Conservation (phyloP, 2,888 invertebrate species). For the Xylocampa areola region DNA sequence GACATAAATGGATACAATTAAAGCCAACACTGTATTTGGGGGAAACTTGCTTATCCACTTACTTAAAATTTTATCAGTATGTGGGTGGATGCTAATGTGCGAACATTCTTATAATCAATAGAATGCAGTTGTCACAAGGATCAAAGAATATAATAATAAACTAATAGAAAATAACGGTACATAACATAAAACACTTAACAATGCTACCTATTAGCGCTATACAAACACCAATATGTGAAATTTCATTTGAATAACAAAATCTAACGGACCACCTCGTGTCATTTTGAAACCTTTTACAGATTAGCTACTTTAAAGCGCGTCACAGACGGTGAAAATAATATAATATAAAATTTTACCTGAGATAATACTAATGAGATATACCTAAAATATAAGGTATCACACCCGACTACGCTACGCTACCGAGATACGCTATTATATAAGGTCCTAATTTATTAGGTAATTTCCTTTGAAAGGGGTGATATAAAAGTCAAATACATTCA, state of each 20-base stretch:
- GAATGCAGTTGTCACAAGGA: constrained; percentile 30
- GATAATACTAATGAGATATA: too few relatives aligned
- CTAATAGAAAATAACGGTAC: constrained; percentile 40
- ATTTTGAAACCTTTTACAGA: neutral
- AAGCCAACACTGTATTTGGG: too few relatives aligned
- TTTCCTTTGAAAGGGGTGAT: too few relatives aligned
- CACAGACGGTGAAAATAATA: too few relatives aligned
- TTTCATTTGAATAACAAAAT: constrained; percentile 16
- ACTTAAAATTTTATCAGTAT: constrained; percentile 8
- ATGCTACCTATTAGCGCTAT: constrained; percentile 22
- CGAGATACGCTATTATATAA: too few relatives aligned
- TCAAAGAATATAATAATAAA: constrained; percentile 11
- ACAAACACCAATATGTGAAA: constrained; percentile 14
- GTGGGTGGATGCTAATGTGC: constrained; percentile 7
- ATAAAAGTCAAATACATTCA: too few relatives aligned
- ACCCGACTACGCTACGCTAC: too few relatives aligned
- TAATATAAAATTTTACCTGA: too few relatives aligned
- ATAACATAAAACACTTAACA: constrained; percentile 24
- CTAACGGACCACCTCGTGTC: constrained; percentile 25
- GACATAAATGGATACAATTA: too few relatives aligned
- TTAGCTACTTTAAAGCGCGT: too few relatives aligned
- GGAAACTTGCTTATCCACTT: constrained; percentile 5
- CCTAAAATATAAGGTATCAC: too few relatives aligned
- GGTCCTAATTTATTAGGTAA: too few relatives aligned
- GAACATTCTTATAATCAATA: constrained; percentile 8